A percentile compares a stretch with the other conserved stretches of the same genome.
phyloP scores from a whole-genome alignment of 2,888 invertebrate genomes.

The Siphonodentalium dalli region DNA sequence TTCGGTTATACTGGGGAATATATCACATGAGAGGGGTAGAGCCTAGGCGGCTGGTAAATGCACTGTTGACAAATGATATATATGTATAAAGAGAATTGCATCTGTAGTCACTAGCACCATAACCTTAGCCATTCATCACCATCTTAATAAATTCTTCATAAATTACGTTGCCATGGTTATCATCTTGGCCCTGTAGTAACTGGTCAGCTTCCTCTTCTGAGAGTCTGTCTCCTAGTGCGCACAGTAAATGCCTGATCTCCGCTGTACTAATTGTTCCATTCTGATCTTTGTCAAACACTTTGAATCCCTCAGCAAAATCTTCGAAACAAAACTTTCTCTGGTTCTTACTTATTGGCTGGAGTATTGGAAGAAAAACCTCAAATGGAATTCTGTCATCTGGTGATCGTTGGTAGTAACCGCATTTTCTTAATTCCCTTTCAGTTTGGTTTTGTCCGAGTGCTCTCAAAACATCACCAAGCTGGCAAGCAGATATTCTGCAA shows the following conservation, averaged over 20 bases:
- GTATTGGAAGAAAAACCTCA: constrained; percentile 97
- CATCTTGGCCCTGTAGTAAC: constrained; percentile 93
- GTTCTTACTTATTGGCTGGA: constrained; percentile 93
- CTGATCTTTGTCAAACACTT: constrained; percentile 99
- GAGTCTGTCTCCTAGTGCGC: constrained; percentile 97
- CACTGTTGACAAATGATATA: no score
- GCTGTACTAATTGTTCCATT: constrained; percentile 98
- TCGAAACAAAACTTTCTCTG: constrained; percentile 93
- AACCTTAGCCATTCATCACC: constrained; percentile 45
- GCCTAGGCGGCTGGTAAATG: no score
- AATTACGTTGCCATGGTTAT: constrained; percentile 98
- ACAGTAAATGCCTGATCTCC: constrained; percentile 94
- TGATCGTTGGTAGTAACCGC: constrained; percentile 71
- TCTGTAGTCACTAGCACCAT: no score
- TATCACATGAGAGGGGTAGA: no score
- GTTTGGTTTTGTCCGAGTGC: constrained; percentile 99
- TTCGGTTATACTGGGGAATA: no score
- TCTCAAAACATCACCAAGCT: constrained; percentile 95
- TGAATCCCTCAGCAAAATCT: constrained; percentile 94
- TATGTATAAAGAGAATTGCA: no score
- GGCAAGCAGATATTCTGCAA: constrained; percentile 94
- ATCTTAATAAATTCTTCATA: constrained; percentile 74
- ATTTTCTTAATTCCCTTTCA: constrained; percentile 97
- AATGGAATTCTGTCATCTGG: constrained; percentile 96
- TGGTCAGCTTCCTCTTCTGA: constrained; percentile 95